These are phyloP conservation scores for Leucoraja ocellata DNA, from an alignment of 2,797 vertebrate species.

Conservation along the genomic window DNA sequence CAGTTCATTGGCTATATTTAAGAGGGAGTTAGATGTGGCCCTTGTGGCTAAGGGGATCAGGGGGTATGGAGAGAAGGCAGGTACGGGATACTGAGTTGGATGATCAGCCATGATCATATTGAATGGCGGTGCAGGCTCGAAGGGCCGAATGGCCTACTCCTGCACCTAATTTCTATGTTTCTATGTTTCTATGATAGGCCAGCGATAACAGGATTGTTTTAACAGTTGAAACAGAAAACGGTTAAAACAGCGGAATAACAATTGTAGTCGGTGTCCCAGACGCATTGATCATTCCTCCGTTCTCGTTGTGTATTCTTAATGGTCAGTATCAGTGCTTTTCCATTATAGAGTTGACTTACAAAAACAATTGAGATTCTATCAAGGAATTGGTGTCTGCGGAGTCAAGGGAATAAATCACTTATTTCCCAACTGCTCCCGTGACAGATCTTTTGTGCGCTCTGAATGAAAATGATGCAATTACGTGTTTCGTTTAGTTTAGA, in stretches of 20 bases:
- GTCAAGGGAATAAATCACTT: background rate
- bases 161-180: no score
- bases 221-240: background rate
- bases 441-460: background rate
- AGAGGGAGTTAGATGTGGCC: no score
- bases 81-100: no score
- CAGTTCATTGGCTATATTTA: no score
- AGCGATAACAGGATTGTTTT: background rate
- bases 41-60: no score
- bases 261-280: background rate
- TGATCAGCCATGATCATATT: no score
- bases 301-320: background rate
- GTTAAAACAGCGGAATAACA: background rate
- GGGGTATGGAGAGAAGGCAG: no score
- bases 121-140: no score
- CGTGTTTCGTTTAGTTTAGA: no score
- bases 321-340: background rate
- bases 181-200: no score
- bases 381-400: background rate
- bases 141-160: no score
- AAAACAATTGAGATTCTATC: constrained; percentile 11
- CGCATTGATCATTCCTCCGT: background rate
- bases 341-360: background rate
- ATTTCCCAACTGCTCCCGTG: background rate
- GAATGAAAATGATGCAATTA: background rate